Percentiles rank a stretch among this genome's conserved stretches.
These are phyloP conservation scores for Microcebus tavaratra DNA, from an alignment of 2,113 vertebrate species.

Conservation along the genomic window DNA sequence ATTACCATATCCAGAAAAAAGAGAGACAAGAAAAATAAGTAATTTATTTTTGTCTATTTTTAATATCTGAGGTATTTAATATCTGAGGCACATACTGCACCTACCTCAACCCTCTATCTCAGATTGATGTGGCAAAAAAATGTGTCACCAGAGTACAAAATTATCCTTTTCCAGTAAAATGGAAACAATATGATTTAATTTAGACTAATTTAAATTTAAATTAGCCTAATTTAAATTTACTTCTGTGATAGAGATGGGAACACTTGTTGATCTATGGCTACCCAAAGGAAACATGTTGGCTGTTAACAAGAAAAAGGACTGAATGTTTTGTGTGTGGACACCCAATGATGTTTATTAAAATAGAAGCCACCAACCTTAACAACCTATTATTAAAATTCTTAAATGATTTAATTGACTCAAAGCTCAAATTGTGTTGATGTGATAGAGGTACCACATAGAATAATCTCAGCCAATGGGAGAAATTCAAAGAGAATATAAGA, in stretches of 20 bases:
- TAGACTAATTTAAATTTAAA: background rate
- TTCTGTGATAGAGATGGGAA: background rate
- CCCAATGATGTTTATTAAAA: background rate
- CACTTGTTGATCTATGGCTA: background rate
- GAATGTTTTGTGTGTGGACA: background rate
- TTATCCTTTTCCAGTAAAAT: background rate
- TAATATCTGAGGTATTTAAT: background rate
- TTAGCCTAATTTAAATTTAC: background rate
- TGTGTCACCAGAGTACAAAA: background rate
- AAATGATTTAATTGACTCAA: background rate
- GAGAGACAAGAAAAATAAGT: too few relatives aligned
- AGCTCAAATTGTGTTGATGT: background rate
- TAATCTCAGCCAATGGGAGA: background rate
- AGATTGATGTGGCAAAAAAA: background rate
- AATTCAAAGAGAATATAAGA: background rate
- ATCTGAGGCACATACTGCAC: background rate
- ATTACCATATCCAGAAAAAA: background rate
- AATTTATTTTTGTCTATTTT: background rate
- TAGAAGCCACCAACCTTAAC: background rate
- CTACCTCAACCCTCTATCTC: background rate
- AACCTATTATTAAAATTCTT: background rate
- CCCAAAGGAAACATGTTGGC: background rate
- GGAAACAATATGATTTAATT: background rate
- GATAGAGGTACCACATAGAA: background rate
- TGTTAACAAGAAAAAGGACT: background rate